Evolutionary conservation across 37 sponge, comb jelly and placozoan genomes (phyloP).

Genomic region (Aphrocallistes beatrix): DNA sequence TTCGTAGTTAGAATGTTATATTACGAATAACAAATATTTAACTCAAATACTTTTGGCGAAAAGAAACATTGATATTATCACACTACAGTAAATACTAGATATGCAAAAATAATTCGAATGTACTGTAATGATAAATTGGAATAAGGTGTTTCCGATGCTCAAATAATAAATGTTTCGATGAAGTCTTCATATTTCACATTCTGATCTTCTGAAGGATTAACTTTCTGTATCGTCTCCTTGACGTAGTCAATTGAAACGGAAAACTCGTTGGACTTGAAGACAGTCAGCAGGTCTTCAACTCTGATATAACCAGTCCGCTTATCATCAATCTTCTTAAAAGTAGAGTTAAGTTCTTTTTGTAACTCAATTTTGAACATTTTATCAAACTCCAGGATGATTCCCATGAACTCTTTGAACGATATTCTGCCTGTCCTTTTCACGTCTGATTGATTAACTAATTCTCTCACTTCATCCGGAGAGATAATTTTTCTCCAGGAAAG

Average conservation of each 20-base stretch:
- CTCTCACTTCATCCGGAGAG: background rate
- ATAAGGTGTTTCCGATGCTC: too few species aligned
- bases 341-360: background rate
- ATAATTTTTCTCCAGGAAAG: background rate
- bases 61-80: too few species aligned
- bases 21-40: too few species aligned
- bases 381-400: background rate
- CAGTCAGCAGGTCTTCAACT: background rate
- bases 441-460: background rate
- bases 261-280: background rate
- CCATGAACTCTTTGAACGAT: background rate
- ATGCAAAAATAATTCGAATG: too few species aligned
- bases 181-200: background rate
- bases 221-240: background rate
- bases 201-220: background rate
- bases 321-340: slow-evolving; percentile 6
- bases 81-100: too few species aligned
- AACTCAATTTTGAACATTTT: background rate
- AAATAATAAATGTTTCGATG: background rate
- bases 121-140: too few species aligned
- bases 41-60: too few species aligned
- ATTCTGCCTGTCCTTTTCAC: background rate
- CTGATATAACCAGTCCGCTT: background rate
- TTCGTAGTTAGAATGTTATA: too few species aligned
- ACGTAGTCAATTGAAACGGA: background rate